Evolutionary conservation across 2,797 vertebrate genomes (phyloP).

Genomic region (Danio choprae): DNA sequence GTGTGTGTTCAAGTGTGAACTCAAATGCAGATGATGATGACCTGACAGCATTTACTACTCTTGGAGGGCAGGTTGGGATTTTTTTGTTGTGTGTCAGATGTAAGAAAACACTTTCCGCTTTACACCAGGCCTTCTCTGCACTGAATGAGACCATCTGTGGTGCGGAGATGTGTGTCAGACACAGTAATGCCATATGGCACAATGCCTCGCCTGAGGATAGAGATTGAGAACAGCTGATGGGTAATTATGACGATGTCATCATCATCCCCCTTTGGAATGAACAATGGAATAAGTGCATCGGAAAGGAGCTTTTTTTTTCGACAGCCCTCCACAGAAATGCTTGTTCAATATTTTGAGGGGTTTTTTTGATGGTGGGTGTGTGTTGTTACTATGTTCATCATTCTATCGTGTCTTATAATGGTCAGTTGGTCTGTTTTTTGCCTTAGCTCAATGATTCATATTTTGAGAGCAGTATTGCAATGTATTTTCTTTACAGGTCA

Average conservation of each 20-base stretch:
- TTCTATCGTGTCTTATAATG: conserved; percentile 22
- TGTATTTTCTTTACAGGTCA: conserved; percentile 61
- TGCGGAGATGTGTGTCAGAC: conserved; percentile 60
- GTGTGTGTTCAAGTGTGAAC: conserved; percentile 16
- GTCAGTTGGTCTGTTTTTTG: conserved; percentile 24
- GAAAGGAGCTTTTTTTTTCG: neutral
- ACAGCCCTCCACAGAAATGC: conserved; percentile 7
- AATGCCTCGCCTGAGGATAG: conserved; percentile 59
- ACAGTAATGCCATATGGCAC: conserved; percentile 67
- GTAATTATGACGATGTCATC: conserved; percentile 61
- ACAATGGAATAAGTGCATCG: neutral
- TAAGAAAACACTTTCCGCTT: neutral
- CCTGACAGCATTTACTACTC: neutral
- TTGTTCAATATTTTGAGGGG: conserved; percentile 4
- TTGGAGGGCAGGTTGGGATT: neutral
- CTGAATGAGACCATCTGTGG: conserved; percentile 32
- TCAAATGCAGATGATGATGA: neutral
- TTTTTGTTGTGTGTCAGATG: neutral
- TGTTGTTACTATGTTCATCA: neutral
- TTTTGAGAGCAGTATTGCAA: conserved; percentile 66
- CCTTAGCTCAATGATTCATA: conserved; percentile 20
- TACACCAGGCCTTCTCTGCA: conserved; percentile 12
- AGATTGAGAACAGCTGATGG: conserved; percentile 68
- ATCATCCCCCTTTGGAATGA: conserved; percentile 2
- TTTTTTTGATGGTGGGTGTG: conserved; percentile 17